Evolutionary conservation across 2,888 invertebrate species (phyloP).

Genomic region (Drosophila suboccidentalis): DNA sequence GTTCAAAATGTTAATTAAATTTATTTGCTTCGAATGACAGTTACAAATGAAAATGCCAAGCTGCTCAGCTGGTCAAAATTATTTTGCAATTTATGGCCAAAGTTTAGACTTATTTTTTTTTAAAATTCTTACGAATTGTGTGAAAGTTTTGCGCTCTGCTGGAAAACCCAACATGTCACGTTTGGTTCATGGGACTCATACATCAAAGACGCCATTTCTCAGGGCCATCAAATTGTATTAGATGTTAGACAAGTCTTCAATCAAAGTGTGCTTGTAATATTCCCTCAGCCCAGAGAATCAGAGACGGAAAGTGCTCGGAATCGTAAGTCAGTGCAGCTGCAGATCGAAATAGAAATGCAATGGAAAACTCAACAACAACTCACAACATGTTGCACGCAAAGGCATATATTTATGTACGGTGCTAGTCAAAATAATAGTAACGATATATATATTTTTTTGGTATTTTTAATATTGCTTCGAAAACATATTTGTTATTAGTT

Average conservation of each 20-base stretch:
- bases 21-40: conserved; percentile 1
- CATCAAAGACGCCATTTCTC: conserved; percentile 34
- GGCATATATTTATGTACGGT: not conserved
- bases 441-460: no score
- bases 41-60: not conserved
- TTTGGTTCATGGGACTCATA: conserved; percentile 26
- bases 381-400: conserved; percentile 10
- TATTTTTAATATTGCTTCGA: no score
- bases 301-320: not conserved
- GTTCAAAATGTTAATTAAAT: conserved; percentile 15
- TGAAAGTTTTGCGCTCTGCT: conserved; percentile 7
- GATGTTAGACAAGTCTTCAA: conserved; percentile 33
- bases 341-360: conserved; percentile 34
- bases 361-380: conserved; percentile 9
- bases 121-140: conserved; percentile 16
- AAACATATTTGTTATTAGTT: no score
- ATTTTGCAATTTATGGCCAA: conserved; percentile 16
- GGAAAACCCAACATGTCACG: conserved; percentile 4
- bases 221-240: conserved; percentile 13
- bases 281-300: not conserved
- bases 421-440: no score
- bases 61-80: conserved; percentile 20
- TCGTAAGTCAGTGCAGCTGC: conserved; percentile 5
- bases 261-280: conserved; percentile 23
- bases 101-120: conserved; percentile 13